phyloP scores from a whole-genome alignment of 2,888 invertebrate species.

The Pandemis corylana region DNA sequence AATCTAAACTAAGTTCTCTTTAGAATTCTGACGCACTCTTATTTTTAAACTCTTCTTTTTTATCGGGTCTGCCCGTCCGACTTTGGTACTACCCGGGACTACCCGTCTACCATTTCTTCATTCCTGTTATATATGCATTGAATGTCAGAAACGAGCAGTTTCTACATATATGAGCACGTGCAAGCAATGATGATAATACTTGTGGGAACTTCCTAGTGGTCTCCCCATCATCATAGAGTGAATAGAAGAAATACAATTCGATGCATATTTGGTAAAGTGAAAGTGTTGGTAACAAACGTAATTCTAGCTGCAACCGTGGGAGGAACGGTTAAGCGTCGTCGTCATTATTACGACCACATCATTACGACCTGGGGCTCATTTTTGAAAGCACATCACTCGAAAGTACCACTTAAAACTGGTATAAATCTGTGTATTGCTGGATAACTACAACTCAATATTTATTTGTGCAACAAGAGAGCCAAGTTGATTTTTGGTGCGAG shows the following conservation, averaged over 20 bases:
- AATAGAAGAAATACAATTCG: neutral
- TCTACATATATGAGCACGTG: neutral
- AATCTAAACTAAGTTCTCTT: too few species aligned
- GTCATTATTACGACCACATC: slow-evolving; percentile 73
- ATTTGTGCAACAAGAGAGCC: too few species aligned
- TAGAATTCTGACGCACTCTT: too few species aligned
- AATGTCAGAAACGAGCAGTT: neutral
- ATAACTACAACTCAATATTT: too few species aligned
- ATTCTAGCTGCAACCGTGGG: slow-evolving; percentile 49
- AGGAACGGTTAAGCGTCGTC: slow-evolving; percentile 66
- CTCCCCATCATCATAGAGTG: neutral
- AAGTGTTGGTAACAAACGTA: slow-evolving; percentile 24
- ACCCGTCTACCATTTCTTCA: neutral
- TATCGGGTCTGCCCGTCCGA: neutral
- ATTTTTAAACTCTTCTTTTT: too few species aligned
- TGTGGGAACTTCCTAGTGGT: neutral
- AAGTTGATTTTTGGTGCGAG: too few species aligned
- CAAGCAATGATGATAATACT: neutral
- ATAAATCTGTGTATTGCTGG: too few species aligned
- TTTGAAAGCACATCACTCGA: too few species aligned
- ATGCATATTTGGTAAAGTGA: slow-evolving; percentile 17
- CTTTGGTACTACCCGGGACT: too few species aligned
- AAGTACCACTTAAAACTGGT: too few species aligned
- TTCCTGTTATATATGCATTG: neutral
- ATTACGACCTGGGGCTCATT: slow-evolving; percentile 56